Conservation (phyloP, 2,113 vertebrate genomes). For the Miniopterus natalensis region DNA sequence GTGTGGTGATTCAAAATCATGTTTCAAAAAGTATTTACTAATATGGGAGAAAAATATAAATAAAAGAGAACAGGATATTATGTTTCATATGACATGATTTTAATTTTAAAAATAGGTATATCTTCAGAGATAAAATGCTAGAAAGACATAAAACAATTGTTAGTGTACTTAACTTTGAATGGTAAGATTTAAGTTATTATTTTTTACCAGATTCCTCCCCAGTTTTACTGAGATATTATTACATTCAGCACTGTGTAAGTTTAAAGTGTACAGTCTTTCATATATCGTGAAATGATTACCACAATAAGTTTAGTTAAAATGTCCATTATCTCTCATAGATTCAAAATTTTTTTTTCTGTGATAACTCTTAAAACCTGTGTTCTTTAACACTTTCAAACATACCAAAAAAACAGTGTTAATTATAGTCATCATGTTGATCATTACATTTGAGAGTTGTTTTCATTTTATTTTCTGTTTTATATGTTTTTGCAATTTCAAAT, state of each 20-base stretch:
- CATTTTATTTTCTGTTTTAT: neutral
- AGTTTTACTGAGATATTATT: neutral
- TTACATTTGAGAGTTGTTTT: neutral
- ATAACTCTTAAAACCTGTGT: neutral
- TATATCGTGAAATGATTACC: neutral
- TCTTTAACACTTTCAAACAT: neutral
- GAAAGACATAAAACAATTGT: slow-evolving; percentile 2
- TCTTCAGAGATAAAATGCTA: neutral
- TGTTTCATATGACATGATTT: neutral
- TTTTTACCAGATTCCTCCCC: neutral
- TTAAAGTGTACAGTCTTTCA: neutral
- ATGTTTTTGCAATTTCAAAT: neutral
- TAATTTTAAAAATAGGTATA: neutral
- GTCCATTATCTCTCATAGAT: neutral
- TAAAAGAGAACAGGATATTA: neutral
- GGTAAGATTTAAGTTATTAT: neutral
- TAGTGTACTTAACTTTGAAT: neutral
- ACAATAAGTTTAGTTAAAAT: neutral
- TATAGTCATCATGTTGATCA: neutral
- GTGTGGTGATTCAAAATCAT: slow-evolving; percentile 29
- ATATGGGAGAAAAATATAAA: neutral
- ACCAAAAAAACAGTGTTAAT: neutral
- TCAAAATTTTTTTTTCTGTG: neutral
- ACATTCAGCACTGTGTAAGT: neutral
- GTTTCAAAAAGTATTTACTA: neutral